Percentiles rank a stretch among this genome's conserved stretches.
phyloP scores from a whole-genome alignment of 2,888 invertebrate species.

The Thereva unica region DNA sequence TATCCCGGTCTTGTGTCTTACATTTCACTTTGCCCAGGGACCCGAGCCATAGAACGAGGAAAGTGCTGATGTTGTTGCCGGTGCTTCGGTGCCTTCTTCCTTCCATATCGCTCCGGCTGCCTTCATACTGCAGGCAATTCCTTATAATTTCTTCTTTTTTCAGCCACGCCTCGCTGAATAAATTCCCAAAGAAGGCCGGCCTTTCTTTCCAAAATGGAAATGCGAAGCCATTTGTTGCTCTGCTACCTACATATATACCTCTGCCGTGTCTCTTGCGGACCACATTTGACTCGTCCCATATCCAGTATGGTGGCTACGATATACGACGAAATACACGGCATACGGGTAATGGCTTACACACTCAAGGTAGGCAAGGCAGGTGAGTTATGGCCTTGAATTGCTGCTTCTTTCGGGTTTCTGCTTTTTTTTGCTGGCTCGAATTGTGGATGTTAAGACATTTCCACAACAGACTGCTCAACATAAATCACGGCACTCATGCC shows the following conservation, averaged over 20 bases:
- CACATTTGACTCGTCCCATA: slow-evolving; percentile 7
- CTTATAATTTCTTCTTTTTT: slow-evolving; percentile 16
- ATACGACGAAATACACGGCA: slow-evolving; percentile 11
- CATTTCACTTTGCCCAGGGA: too few species aligned
- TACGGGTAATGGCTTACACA: slow-evolving; percentile 26
- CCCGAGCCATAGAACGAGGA: too few species aligned
- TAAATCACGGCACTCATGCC: slow-evolving; percentile 25
- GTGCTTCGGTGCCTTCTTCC: not conserved
- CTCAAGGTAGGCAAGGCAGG: slow-evolving; percentile 25
- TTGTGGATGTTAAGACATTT: slow-evolving; percentile 5
- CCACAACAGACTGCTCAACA: slow-evolving; percentile 6
- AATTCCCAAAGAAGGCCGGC: slow-evolving; percentile 35
- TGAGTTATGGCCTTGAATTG: slow-evolving; percentile 28
- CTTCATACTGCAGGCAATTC: slow-evolving; percentile 5
- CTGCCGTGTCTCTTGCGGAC: not conserved
- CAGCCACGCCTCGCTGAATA: slow-evolving; percentile 35
- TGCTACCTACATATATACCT: slow-evolving; percentile 8
- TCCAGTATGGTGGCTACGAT: slow-evolving; percentile 12
- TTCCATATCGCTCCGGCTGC: not conserved
- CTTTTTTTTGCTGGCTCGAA: not conserved
- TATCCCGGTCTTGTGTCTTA: not conserved
- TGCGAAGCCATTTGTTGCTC: slow-evolving; percentile 26
- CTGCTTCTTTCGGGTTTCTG: not conserved
- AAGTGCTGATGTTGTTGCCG: too few species aligned
- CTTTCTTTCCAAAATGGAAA: slow-evolving; percentile 34